Conservation (phyloP, 2,888 invertebrate genomes). For the Stenodera caucasica region DNA sequence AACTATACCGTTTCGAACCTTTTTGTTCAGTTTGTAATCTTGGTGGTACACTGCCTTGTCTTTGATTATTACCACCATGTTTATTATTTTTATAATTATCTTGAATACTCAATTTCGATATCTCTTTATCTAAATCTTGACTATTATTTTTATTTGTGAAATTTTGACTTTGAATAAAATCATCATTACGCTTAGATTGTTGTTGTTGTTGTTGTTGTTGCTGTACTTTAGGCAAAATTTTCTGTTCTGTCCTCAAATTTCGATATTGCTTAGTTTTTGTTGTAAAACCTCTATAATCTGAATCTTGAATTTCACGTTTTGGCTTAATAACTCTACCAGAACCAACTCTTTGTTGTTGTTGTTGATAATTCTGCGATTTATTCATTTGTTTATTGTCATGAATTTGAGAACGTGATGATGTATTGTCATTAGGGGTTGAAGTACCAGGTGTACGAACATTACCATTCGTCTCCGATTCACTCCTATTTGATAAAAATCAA, state of each 20-base stretch:
- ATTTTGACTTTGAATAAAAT: slow-evolving; percentile 47
- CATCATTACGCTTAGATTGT: slow-evolving; percentile 28
- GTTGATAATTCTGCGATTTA: slow-evolving; percentile 10
- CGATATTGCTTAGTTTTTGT: slow-evolving; percentile 47
- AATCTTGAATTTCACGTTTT: slow-evolving; percentile 49
- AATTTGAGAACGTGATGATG: slow-evolving; percentile 17
- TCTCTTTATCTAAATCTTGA: slow-evolving; percentile 47
- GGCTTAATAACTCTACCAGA: slow-evolving; percentile 47
- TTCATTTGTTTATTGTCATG: slow-evolving; percentile 14
- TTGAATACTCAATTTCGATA: slow-evolving; percentile 47
- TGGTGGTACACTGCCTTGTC: slow-evolving; percentile 53
- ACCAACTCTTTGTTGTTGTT: slow-evolving; percentile 37
- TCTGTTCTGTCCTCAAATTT: slow-evolving; percentile 42
- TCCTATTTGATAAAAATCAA: not conserved
- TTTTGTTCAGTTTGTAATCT: slow-evolving; percentile 52
- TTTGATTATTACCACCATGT: slow-evolving; percentile 29
- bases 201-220: slow-evolving; percentile 21
- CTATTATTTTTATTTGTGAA: slow-evolving; percentile 55
- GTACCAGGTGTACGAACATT: slow-evolving; percentile 18
- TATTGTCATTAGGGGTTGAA: slow-evolving; percentile 4
- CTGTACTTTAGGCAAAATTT: slow-evolving; percentile 31
- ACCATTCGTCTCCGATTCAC: slow-evolving; percentile 18
- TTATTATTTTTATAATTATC: slow-evolving; percentile 38
- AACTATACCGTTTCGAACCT: slow-evolving; percentile 63
- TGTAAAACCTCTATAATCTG: slow-evolving; percentile 53